Base-by-base conservation (phyloP, 2,113 vertebrate species). In the Podiceps cristatus region DNA sequence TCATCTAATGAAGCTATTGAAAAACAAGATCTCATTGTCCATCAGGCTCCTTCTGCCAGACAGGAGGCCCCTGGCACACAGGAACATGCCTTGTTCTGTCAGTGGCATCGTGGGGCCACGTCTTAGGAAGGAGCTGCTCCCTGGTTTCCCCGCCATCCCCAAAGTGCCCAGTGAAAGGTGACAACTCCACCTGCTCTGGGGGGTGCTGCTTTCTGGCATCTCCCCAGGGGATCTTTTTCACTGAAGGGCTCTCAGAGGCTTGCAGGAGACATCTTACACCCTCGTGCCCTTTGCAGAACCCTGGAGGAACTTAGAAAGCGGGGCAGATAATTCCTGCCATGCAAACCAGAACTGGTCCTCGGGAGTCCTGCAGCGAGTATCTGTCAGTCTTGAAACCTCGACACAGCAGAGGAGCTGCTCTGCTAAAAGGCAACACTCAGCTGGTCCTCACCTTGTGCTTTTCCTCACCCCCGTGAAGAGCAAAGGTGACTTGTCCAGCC, bases 311-410 rank as follows among this genome's bases (percentile, higher is more conserved):
- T 55, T 68, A 58, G 77, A 77, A 42, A 29, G 18, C 22, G 16
- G 6, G 15, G 5, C 35, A 3, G 78, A 31, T 68, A 78, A 75
- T 2, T n/a, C 27, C 12, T 17, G 17, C 17, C 0, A 0, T 44
- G 15, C 42, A 84, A 83, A 44, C 18, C 11, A 69, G 40, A 78
- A 27, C 29, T 58, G 18, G 28, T 74, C 28, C 60, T 68, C 2
- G 0, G 7, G 25, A 53, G 45, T 71, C 45, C 27, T 8, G 15
- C 50, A 83, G 49, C 0, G 0, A 49, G 10, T 2, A 3, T 76
- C 35, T 49, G 5, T 72, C 62, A 49, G 31, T 33, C 29, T 73
- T 53, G 19, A 20, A 52, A 58, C 62, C 58, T 74, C 1, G 0
- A 47, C 27, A 15, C 7, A 4, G 7, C 3, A 1, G 33, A 29